Evolutionary conservation across 2,888 invertebrate species (phyloP).

Genomic region (Nasonia oneida): DNA sequence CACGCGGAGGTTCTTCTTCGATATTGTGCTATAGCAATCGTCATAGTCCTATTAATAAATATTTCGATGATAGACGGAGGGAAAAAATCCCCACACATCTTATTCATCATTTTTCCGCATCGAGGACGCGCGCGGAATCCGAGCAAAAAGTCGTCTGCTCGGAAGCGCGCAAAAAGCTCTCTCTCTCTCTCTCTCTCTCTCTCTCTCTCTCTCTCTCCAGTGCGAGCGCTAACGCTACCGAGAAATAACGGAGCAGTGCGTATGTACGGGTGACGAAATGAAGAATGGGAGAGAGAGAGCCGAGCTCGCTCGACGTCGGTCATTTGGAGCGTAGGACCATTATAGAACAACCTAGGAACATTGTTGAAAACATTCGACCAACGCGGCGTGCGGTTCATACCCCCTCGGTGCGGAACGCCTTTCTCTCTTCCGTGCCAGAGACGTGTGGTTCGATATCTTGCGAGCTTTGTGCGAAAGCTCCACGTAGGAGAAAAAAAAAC

Average conservation of each 20-base stretch:
- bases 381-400: conserved; percentile 32
- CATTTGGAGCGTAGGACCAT: conserved; percentile 76
- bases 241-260: background rate
- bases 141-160: background rate
- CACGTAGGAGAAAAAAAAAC: too few species aligned
- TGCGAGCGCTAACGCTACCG: background rate
- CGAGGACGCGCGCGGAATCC: background rate
- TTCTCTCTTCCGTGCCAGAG: background rate
- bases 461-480: too few species aligned
- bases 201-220: background rate
- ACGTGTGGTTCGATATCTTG: too few species aligned
- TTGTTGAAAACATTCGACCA: conserved; percentile 76
- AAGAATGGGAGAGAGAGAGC: conserved; percentile 61
- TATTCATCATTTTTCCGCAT: background rate
- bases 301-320: conserved; percentile 68
- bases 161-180: too few species aligned
- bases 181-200: too few species aligned
- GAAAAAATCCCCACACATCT: background rate
- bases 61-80: background rate
- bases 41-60: background rate
- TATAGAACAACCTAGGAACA: conserved; percentile 77
- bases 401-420: background rate
- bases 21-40: background rate
- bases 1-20: background rate
- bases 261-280: conserved; percentile 64